Evolutionary conservation across 2,113 vertebrate species (phyloP).

Genomic region (Oncorhynchus tshawytscha): DNA sequence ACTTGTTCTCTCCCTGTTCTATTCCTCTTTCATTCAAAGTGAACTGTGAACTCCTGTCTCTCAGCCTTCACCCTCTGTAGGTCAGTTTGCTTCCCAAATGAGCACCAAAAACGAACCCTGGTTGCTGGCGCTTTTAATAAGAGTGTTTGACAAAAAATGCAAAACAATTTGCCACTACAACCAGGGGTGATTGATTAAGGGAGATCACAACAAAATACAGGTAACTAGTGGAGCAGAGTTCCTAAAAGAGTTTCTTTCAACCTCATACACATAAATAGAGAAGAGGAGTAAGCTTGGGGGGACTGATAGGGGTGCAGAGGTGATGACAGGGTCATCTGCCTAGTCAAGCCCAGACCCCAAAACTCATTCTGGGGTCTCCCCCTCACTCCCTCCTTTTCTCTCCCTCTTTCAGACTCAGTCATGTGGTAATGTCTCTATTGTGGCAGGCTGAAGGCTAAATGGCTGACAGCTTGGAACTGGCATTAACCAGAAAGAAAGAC

Average conservation of each 20-base stretch:
- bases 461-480: conserved; percentile 72
- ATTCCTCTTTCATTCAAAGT: conserved; percentile 16
- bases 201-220: too few species aligned
- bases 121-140: too few species aligned
- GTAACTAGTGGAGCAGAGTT: too few species aligned
- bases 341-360: conserved; percentile 47
- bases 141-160: too few species aligned
- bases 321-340: conserved; percentile 70
- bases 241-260: not conserved
- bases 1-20: conserved; percentile 22
- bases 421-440: conserved; percentile 79
- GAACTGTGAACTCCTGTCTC: conserved; percentile 35
- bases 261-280: not conserved
- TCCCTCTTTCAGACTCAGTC: conserved; percentile 70
- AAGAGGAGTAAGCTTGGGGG: too few species aligned
- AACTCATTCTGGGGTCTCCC: too few species aligned
- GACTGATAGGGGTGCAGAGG: conserved; percentile 59
- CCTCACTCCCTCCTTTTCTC: conserved; percentile 9
- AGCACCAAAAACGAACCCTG: too few species aligned
- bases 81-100: not conserved
- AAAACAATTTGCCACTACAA: too few species aligned
- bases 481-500: conserved; percentile 53
- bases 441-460: conserved; percentile 66
- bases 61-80: conserved; percentile 48
- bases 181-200: too few species aligned